phyloP scores from a whole-genome alignment of 2,113 vertebrate genomes.

The Cyanoderma ruficeps region DNA sequence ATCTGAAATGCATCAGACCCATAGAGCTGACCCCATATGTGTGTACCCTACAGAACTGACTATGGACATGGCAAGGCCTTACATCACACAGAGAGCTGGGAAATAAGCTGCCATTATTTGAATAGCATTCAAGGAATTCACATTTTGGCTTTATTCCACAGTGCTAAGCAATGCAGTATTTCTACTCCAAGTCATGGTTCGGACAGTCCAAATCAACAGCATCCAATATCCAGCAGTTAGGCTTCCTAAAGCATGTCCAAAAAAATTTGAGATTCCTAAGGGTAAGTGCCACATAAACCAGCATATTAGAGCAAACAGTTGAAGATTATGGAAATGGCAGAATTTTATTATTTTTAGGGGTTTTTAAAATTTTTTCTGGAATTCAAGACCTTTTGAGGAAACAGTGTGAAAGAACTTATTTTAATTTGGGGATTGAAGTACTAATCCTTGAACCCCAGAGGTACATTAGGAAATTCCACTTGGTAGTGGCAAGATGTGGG shows the following conservation, averaged over 20 bases:
- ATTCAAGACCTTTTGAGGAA: background rate
- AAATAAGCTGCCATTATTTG: background rate
- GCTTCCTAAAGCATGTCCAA: background rate
- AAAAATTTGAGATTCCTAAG: background rate
- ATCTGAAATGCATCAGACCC: background rate
- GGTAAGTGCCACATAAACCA: background rate
- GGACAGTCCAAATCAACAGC: background rate
- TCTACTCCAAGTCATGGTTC: background rate
- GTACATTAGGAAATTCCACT: background rate
- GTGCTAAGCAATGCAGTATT: background rate
- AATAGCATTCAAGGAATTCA: background rate
- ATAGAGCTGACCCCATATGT: background rate
- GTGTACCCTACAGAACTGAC: background rate
- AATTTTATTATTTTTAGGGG: background rate
- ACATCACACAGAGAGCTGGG: background rate
- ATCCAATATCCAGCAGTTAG: background rate
- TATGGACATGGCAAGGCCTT: background rate
- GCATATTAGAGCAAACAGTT: background rate
- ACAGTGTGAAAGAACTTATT: background rate
- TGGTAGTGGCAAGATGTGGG: background rate
- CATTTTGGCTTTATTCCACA: background rate
- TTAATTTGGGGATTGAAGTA: background rate
- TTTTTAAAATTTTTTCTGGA: background rate
- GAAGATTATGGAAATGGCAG: background rate
- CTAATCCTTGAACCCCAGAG: background rate